phyloP scores from a whole-genome alignment of 2,113 vertebrate genomes.

The Lonchura striata region DNA sequence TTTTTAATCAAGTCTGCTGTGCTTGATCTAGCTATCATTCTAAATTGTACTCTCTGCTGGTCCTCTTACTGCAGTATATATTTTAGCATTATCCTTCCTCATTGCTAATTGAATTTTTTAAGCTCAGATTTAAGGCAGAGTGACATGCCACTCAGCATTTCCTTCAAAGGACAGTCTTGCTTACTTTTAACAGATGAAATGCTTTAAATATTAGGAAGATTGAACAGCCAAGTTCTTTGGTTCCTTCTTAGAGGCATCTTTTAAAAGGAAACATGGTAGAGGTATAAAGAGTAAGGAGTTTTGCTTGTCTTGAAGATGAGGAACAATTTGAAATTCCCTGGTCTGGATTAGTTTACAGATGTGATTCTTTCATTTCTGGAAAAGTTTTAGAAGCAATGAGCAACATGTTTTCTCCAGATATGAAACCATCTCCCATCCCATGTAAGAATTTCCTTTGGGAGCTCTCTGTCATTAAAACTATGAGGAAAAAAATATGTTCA shows the following conservation, averaged over 20 bases:
- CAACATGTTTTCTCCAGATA: neutral
- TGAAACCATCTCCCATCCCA: neutral
- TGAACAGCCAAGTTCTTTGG: neutral
- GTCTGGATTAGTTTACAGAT: neutral
- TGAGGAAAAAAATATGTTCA: neutral
- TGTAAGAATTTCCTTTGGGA: neutral
- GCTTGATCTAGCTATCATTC: constrained; percentile 71
- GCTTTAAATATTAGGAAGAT: neutral
- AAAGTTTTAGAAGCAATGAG: neutral
- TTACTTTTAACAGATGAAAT: neutral
- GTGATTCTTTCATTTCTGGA: neutral
- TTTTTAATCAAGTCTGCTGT: constrained; percentile 78
- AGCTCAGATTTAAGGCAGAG: constrained; percentile 55
- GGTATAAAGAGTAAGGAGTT: neutral
- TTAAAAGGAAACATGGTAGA: neutral
- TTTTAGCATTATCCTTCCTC: constrained; percentile 27
- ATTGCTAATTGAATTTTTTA: constrained; percentile 69
- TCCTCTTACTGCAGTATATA: constrained; percentile 51
- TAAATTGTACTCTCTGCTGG: constrained; percentile 69
- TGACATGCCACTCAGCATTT: neutral
- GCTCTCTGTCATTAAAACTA: neutral
- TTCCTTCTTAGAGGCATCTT: neutral
- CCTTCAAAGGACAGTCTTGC: constrained; percentile 11
- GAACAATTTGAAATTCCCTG: neutral
- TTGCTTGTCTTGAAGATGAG: neutral